phyloP scores from a whole-genome alignment of 2,797 vertebrate genomes.

The Lepus townsendii region DNA sequence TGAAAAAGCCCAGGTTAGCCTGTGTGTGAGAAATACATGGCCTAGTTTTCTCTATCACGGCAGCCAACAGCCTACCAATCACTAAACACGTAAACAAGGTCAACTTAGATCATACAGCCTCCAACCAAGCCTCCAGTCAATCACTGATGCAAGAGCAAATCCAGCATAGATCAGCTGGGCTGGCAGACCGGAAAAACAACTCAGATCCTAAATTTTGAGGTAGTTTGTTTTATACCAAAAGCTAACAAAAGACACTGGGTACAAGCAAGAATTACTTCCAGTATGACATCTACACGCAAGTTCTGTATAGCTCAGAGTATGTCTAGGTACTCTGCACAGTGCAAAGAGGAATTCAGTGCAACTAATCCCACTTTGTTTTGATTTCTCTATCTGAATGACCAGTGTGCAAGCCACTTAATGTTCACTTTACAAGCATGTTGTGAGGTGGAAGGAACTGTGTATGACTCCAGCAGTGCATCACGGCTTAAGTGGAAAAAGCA shows the following conservation, averaged over 20 bases:
- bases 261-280: background rate
- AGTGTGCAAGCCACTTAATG: background rate
- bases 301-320: background rate
- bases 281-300: background rate
- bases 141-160: background rate
- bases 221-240: background rate
- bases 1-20: background rate
- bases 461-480: background rate
- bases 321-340: background rate
- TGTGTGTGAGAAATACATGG: slow-evolving; percentile 1
- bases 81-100: background rate
- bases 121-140: background rate
- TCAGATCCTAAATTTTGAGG: background rate
- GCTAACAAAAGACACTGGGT: background rate
- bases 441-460: background rate
- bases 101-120: background rate
- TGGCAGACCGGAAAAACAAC: background rate
- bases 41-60: background rate
- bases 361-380: background rate
- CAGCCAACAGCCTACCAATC: background rate
- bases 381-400: background rate
- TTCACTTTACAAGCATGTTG: background rate
- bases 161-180: background rate
- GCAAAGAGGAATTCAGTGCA: background rate
- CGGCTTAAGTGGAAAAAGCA: background rate